These are phyloP conservation scores for Calonectris borealis DNA, from an alignment of 2,113 vertebrate species.

Conservation along the genomic window DNA sequence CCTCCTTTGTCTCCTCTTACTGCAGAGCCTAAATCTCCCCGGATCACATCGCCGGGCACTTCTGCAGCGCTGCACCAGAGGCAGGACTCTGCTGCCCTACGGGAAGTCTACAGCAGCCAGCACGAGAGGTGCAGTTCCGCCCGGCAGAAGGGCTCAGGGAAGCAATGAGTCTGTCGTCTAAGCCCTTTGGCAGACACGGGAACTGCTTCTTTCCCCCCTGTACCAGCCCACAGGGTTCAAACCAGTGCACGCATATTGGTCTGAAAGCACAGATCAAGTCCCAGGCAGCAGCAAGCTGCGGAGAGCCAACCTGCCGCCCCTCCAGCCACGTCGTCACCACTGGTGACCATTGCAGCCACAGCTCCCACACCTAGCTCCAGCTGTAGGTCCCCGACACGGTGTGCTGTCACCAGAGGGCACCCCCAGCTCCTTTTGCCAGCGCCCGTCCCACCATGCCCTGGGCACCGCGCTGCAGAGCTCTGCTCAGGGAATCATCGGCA, in stretches of 20 bases:
- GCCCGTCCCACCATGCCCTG: fast-evolving
- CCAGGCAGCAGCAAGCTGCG: neutral
- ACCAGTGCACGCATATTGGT: fast-evolving
- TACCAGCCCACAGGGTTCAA: neutral
- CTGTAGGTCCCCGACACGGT: fast-evolving
- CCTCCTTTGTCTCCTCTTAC: neutral
- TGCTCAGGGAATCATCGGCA: neutral
- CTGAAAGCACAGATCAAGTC: neutral
- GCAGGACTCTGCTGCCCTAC: neutral
- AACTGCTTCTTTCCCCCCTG: neutral
- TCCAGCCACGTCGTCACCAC: neutral
- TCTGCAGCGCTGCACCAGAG: neutral
- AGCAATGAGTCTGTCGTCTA: neutral
- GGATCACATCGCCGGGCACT: fast-evolving
- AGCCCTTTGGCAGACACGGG: neutral
- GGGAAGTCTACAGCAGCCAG: neutral
- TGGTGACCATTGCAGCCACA: neutral
- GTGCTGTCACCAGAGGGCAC: neutral
- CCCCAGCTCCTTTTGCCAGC: neutral
- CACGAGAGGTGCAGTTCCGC: too few relatives aligned
- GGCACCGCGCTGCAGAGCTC: neutral
- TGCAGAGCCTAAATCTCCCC: neutral
- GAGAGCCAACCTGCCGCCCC: neutral
- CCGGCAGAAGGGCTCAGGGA: neutral
- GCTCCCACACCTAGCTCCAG: neutral